Evolutionary conservation across 2,113 vertebrate species (phyloP), one percentile per base, ranked within the genome.

Genomic region (Rhizomys pruinosus): DNA sequence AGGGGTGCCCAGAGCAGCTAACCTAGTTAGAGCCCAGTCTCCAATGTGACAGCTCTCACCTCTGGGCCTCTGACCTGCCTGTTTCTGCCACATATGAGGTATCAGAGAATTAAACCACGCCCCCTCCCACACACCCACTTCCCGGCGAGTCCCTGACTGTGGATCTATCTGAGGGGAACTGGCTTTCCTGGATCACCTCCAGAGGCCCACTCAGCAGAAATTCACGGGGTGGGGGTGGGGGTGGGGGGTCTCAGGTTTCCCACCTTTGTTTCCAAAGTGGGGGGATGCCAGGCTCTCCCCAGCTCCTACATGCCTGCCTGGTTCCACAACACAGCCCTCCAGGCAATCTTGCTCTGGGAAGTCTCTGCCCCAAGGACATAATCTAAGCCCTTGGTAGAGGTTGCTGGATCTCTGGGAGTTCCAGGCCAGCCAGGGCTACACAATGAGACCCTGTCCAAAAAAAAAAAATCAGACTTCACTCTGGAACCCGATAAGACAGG

Each of bases 1-100:
- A 55, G 22, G 25, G 71, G 23, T 32, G 25, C 22, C n/a, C 47
- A 80, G 55, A 42, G 59, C 29, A 9, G 13, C 29, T 68, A 4
- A 1, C 84, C 34, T 34, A 5, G 16, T 8, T 1, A 66, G 16
- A 68, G 29, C 59, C 69, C 5, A 1, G 7, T 61, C 66, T 59
- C 2, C 32, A 42, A 25, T 27, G 4, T 0, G 3, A 16, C 42
- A 2, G 0, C 64, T 15, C 39, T 76, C 39, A 2, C 32, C 8
- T 11, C 5, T 1, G 47, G 85, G 42, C 92, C 95, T 85, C 22
- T 9, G 29, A 11, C 1, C 39, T 86, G 69, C 61, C 90, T 73
- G 94, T 34, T 68, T 61, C 89, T 57, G 78, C 34, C 88, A 77
- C n/a, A 84, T 59, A 66, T 84, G 12, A 52, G 52, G 3, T 3